Base-by-base conservation (phyloP, 2,888 invertebrate genomes). In the Schrankia costaestrigalis region DNA sequence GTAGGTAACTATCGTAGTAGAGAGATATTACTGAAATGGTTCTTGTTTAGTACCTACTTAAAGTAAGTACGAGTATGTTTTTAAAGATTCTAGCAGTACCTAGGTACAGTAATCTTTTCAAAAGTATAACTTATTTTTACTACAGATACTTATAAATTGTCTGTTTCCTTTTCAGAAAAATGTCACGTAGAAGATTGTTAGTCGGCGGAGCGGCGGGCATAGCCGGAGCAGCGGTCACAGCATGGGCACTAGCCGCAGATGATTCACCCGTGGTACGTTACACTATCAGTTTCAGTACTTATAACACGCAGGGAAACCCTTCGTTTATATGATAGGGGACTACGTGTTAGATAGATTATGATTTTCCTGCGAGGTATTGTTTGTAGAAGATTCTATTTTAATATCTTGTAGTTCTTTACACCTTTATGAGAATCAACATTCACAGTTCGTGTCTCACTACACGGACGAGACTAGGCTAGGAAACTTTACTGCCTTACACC, bases 161-260 rank as follows among this genome's bases (percentile, higher is more conserved):
- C 15, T 10, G 11, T 29, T 12, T 30, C 18, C 24, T 29, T 71
- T 76, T 14, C 73, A 80, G 77, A 87, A 78, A 28, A 81, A 89
- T 91, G 76, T 89, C 90, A 39, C 86, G 88, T 44, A 80, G 91
- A 58, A 89, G 90, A 70, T 69, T 92, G 46, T 77, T 91, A 41
- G 82, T 91, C 11, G 90, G 90, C 22, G 90, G 91, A 30, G 80
- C 90, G 43, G 90, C 91, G 1, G 89, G 90, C 9, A 88, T 89
- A 26, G 89, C 91, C 8, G 91, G 92, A 41, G 91, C 90, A 26
- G 89, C 89, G 21, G 51, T 92, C 9, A 89, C 91, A 0, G 86
- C 90, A 8, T 91, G 92, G 84, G 84, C 90, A 26, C 69, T 92
- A 23, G 72, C 90, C 17, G 90, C 89, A 2, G 90, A 91, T 64